phyloP scores from a whole-genome alignment of 92 coral and sea anemone genomes.

The Palythoa caribaeorum region DNA sequence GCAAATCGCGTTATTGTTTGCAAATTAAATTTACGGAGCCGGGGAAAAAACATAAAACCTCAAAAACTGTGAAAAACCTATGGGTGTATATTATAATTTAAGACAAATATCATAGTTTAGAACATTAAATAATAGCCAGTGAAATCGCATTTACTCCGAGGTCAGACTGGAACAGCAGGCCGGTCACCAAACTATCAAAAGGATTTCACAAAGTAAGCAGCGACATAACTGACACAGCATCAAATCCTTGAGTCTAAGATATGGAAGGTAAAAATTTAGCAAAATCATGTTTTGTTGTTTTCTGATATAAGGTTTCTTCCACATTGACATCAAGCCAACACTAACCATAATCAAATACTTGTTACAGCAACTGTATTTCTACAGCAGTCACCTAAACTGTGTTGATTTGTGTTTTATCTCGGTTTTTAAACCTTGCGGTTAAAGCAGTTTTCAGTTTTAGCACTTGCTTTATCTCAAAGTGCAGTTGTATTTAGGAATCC shows the following conservation, averaged over 20 bases:
- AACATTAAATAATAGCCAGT: background rate
- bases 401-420: constrained; percentile 20
- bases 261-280: constrained; percentile 5
- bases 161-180: background rate
- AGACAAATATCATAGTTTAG: background rate
- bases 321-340: background rate
- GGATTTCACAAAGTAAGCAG: background rate
- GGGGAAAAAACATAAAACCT: background rate
- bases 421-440: constrained; percentile 4
- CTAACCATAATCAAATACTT: background rate
- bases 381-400: background rate
- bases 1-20: background rate
- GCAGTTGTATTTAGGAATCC: background rate
- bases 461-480: background rate
- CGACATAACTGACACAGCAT: background rate
- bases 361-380: background rate
- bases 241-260: background rate
- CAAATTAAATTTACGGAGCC: background rate
- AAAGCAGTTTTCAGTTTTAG: background rate
- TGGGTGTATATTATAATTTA: background rate
- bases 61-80: background rate
- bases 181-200: background rate
- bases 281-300: background rate
- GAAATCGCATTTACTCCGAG: background rate
- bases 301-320: background rate